Evolutionary conservation across 1,140 invertebrate genomes (phyloP).

Genomic region (Drosophila rufa): DNA sequence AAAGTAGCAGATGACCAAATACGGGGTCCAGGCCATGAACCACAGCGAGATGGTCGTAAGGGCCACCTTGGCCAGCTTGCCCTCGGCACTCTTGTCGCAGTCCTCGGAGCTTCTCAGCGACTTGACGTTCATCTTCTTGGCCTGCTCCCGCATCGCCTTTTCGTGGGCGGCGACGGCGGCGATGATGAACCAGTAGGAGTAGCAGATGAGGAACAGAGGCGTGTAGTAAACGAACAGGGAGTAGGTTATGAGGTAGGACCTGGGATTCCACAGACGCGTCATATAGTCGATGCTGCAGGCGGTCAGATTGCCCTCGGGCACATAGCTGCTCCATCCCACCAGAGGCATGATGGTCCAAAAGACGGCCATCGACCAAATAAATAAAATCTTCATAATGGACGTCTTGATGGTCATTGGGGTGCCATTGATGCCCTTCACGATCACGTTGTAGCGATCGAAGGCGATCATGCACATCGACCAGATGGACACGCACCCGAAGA

Average conservation of each 20-base stretch:
- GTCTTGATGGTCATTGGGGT: constrained; percentile 89
- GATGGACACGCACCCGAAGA: constrained; percentile 93
- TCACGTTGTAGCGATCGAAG: constrained; percentile 94
- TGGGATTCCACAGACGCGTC: constrained; percentile 87
- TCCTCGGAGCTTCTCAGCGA: constrained; percentile 90
- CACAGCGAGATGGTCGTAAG: constrained; percentile 93
- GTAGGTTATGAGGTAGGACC: constrained; percentile 90
- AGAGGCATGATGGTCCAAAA: constrained; percentile 90
- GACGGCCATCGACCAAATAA: constrained; percentile 89
- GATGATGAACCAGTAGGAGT: constrained; percentile 92
- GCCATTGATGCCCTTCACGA: constrained; percentile 90
- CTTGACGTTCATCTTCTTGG: constrained; percentile 94
- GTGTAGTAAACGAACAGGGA: constrained; percentile 89
- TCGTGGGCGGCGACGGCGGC: constrained; percentile 92
- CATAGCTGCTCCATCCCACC: constrained; percentile 90
- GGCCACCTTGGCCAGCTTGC: constrained; percentile 92
- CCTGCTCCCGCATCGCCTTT: constrained; percentile 92
- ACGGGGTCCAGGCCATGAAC: constrained; percentile 94
- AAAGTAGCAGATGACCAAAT: constrained; percentile 92
- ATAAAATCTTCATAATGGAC: constrained; percentile 89
- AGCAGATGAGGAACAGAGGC: constrained; percentile 90
- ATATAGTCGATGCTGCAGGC: constrained; percentile 94
- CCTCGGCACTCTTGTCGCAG: constrained; percentile 89
- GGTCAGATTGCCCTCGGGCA: constrained; percentile 94
- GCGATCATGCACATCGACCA: constrained; percentile 95